A percentile compares a stretch with the other conserved stretches of the same genome.
phyloP scores from a whole-genome alignment of 2,113 vertebrate species.

The Euleptes europaea region DNA sequence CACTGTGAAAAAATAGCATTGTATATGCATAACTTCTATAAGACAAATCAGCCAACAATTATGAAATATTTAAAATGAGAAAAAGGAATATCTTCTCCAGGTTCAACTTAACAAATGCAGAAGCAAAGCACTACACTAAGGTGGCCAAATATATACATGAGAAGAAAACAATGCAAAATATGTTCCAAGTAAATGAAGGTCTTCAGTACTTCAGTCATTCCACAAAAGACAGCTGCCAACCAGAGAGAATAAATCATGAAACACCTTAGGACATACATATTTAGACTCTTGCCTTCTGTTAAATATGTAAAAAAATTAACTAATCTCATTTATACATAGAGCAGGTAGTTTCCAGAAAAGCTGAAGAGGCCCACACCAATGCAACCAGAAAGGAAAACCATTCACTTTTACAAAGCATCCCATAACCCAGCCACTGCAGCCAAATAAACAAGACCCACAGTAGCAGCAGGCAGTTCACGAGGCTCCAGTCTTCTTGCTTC shows the following conservation, averaged over 20 bases:
- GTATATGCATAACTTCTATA: background rate
- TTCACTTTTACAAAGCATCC: constrained; percentile 57
- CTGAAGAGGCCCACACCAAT: constrained; percentile 40
- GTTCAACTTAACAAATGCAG: background rate
- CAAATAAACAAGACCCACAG: constrained; percentile 76
- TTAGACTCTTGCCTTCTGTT: constrained; percentile 23
- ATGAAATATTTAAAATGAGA: background rate
- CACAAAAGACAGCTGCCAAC: constrained; percentile 33
- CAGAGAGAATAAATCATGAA: constrained; percentile 35
- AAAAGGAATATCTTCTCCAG: background rate
- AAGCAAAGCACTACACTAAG: constrained; percentile 3
- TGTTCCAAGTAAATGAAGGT: constrained; percentile 1
- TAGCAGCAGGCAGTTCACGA: constrained; percentile 63
- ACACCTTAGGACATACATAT: constrained; percentile 22
- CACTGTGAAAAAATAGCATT: too few species aligned
- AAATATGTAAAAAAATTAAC: constrained; percentile 53
- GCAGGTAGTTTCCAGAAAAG: constrained; percentile 43
- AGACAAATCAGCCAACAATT: background rate
- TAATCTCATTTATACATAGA: constrained; percentile 29
- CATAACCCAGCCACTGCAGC: constrained; percentile 69
- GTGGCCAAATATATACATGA: constrained; percentile 20
- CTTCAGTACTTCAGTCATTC: constrained; percentile 18
- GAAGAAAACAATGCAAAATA: constrained; percentile 41
- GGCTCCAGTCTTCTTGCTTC: constrained; percentile 70
- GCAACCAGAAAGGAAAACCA: constrained; percentile 31